Percentiles rank a stretch among this genome's conserved stretches.
phyloP scores from a whole-genome alignment of 2,888 invertebrate genomes.

The Alcis repandata region DNA sequence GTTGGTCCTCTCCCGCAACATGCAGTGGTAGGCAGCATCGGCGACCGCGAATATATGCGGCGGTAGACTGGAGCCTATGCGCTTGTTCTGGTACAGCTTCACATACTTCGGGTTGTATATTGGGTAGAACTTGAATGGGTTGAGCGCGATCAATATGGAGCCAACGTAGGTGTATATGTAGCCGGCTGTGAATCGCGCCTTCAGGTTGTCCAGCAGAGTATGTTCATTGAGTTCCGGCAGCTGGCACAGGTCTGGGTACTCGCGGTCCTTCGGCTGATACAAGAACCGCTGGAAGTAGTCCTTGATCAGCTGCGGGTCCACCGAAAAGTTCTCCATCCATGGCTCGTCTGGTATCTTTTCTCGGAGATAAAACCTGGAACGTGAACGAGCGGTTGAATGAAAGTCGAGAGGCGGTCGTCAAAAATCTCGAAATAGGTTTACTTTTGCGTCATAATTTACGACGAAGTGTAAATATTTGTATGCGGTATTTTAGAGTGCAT shows the following conservation, averaged over 20 bases:
- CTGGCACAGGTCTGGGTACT: constrained; percentile 98
- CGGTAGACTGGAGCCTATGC: constrained; percentile 96
- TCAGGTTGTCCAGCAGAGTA: constrained; percentile 95
- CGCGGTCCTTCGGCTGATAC: constrained; percentile 96
- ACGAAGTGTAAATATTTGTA: constrained; percentile 64
- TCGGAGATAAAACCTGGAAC: constrained; percentile 93
- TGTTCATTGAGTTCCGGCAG: constrained; percentile 97
- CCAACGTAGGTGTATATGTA: constrained; percentile 99
- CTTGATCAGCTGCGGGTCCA: constrained; percentile 96
- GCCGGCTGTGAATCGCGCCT: constrained; percentile 95
- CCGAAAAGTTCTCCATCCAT: constrained; percentile 95
- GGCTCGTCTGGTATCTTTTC: constrained; percentile 94
- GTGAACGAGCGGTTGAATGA: constrained; percentile 44
- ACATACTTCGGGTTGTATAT: constrained; percentile 99
- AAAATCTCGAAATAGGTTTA: constrained; percentile 62
- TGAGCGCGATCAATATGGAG: constrained; percentile 97
- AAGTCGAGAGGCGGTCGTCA: constrained; percentile 37
- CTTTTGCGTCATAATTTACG: constrained; percentile 73
- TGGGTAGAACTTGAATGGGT: constrained; percentile 97
- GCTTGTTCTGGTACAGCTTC: constrained; percentile 96
- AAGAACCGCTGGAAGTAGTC: constrained; percentile 97
- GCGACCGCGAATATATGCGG: constrained; percentile 99
- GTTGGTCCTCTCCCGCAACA: constrained; percentile 96
- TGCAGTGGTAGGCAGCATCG: constrained; percentile 97
- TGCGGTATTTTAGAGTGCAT: constrained; percentile 66